Base-by-base conservation (phyloP, 2,888 invertebrate species). In the Smittia sp. region DNA sequence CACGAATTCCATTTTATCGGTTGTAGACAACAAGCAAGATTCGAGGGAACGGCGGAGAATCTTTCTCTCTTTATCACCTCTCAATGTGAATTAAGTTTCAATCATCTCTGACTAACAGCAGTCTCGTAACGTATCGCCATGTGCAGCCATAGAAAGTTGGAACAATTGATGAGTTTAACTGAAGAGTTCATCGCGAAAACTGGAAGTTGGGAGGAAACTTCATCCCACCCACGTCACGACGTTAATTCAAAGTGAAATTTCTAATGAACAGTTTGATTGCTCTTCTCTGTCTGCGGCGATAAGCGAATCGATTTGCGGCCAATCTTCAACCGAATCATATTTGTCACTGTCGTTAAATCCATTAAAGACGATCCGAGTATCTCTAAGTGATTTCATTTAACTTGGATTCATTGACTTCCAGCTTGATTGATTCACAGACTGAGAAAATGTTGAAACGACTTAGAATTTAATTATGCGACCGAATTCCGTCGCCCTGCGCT, bases 41-140 rank as follows among this genome's bases (percentile, higher is more conserved):
- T n/a, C n/a, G n/a, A n/a, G n/a, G n/a, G n/a, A n/a, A n/a, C n/a
- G n/a, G n/a, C n/a, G n/a, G n/a, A n/a, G n/a, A n/a, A n/a, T n/a
- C n/a, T n/a, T n/a, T n/a, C n/a, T n/a, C n/a, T n/a, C n/a, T 54
- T 25, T n/a, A 52, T 69, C 69, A 69, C 52, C 69, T 69, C 32
- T 69, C 69, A 69, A 69, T 54, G 32, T 69, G 69, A 69, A 69
- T 69, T 69, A 69, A 54, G 25, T 22, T 69, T 69, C 69, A 69
- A 69, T 69, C 69, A 69, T 69, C 54, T 15, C 11, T 46, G 25
- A 54, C 69, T 69, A 54, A 69, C 54, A 69, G 69, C 54, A 32
- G 15, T 18, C 41, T 25, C 24, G 18, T 22, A 41, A 68, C 54
- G 46, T 69, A 69, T 69, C 54, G 52, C 27, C 38, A 15, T 24